Evolutionary conservation across 1,140 invertebrate species (phyloP).

Genomic region (Aphelinus certus): DNA sequence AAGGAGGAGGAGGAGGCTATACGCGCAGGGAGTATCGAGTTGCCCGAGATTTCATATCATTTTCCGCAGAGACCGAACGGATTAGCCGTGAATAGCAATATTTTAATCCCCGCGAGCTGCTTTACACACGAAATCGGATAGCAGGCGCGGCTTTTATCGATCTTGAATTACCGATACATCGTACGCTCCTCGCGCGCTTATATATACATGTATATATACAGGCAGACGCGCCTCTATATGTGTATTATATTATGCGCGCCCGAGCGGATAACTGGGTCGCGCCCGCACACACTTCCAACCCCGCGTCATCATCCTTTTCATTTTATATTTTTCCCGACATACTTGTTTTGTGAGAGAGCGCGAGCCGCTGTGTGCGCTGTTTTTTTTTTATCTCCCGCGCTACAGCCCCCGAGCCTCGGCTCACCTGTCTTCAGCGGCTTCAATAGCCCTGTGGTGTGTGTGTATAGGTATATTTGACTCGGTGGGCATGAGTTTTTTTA

Average conservation of each 20-base stretch:
- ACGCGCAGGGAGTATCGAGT: constrained; percentile 53
- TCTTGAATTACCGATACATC: constrained; percentile 59
- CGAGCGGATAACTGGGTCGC: constrained; percentile 29
- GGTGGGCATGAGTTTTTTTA: no score
- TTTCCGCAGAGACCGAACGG: constrained; percentile 53
- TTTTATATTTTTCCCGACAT: constrained; percentile 22
- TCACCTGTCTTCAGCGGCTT: no score
- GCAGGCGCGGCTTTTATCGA: constrained; percentile 61
- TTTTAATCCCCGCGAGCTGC: constrained; percentile 58
- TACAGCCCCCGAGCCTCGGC: no score
- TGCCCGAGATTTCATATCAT: constrained; percentile 60
- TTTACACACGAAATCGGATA: constrained; percentile 58
- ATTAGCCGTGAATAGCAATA: constrained; percentile 62
- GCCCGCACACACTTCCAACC: neutral
- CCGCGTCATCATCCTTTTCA: neutral
- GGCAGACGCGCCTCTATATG: no score
- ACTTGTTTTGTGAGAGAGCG: constrained; percentile 1
- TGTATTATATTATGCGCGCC: no score
- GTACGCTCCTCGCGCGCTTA: neutral
- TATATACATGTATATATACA: no score
- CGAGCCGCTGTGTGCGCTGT: neutral
- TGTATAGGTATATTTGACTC: no score
- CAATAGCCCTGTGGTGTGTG: no score
- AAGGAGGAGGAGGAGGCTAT: constrained; percentile 6
- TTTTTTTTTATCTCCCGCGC: no score